Base-by-base conservation (phyloP, 92 coral and sea anemone species). In the Blastomussa wellsi region DNA sequence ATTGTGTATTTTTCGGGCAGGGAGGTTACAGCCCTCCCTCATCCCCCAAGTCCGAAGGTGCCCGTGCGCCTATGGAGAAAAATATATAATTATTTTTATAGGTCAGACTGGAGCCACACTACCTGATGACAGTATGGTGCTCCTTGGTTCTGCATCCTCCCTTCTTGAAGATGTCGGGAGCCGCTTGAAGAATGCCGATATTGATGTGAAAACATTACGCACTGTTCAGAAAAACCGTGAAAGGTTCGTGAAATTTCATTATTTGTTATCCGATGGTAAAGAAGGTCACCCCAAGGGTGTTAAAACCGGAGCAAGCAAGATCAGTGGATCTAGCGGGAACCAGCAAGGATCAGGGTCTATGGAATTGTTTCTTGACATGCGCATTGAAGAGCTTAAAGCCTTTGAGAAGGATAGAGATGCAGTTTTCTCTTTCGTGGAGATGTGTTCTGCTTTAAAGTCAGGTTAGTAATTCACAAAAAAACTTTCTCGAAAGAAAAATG, bases 361-460 rank as follows among this genome's bases (percentile, higher is more conserved):
- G 49, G 39, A 16, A 28, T 1, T 53, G 7, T 82, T 82, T 55
- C 86, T 82, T 38, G 86, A 72, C 20, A 52, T 82, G 86, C 86
- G 86, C 29, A 72, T 65, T 53, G 88, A 86, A 24, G 94, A 92
- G 62, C 90, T 92, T 22, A 19, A 44, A 15, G 86, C 94, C 9
- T 92, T 86, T 69, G 90, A 86, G 65, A 83, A 83, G 37, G 92
- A 92, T 60, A 78, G 64, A 42, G 84, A 78, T 0, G 62, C 85
- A 66, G 68, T 92, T 22, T 41, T 17, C 32, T 87, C 79, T 14
- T 89, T 92, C 38, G 38, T 92, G 26, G 42, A 82, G 47, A 51
- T 87, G 37, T 80, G 88, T 38, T 89, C 90, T 12, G 75, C 53
- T 49, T 44, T 82, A 0, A 80, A 59, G 53, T 78, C 85, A 48